These are phyloP conservation scores for Anadara kagoshimensis DNA, from an alignment of 1,140 invertebrate species.

Conservation along the genomic window DNA sequence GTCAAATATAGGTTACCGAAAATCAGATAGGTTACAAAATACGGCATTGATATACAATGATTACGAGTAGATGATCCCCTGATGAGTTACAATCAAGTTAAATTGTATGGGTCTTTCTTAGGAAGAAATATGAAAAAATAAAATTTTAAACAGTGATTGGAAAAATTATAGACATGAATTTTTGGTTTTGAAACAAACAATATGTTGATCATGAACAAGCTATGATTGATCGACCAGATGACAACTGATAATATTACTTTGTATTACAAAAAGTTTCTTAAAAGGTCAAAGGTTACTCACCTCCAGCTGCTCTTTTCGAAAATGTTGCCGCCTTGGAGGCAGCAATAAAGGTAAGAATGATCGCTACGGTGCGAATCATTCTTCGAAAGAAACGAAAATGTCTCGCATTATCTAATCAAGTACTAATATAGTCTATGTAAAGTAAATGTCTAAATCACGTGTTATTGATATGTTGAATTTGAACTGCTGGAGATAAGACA, in stretches of 20 bases:
- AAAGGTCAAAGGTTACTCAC: neutral
- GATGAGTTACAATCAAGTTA: too few species aligned
- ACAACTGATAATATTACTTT: neutral
- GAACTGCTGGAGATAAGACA: too few species aligned
- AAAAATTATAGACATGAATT: neutral
- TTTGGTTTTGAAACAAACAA: neutral
- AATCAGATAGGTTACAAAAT: too few species aligned
- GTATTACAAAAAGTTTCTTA: neutral
- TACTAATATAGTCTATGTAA: too few species aligned
- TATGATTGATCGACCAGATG: neutral
- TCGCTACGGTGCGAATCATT: conserved; percentile 5
- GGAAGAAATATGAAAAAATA: neutral
- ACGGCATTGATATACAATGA: too few species aligned
- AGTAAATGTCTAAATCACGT: too few species aligned
- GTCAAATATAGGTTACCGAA: too few species aligned
- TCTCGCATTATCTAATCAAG: too few species aligned
- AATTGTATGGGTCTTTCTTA: too few species aligned
- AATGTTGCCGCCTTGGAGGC: conserved; percentile 5
- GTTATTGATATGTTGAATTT: too few species aligned
- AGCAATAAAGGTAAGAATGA: conserved; percentile 7
- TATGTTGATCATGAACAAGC: neutral
- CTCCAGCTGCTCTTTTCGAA: conserved; percentile 9
- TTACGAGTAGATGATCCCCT: too few species aligned
- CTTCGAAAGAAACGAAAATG: conserved; percentile 7
- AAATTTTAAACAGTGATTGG: neutral